Base-by-base conservation (phyloP, 2,888 invertebrate species). In the Andrena flavipes region DNA sequence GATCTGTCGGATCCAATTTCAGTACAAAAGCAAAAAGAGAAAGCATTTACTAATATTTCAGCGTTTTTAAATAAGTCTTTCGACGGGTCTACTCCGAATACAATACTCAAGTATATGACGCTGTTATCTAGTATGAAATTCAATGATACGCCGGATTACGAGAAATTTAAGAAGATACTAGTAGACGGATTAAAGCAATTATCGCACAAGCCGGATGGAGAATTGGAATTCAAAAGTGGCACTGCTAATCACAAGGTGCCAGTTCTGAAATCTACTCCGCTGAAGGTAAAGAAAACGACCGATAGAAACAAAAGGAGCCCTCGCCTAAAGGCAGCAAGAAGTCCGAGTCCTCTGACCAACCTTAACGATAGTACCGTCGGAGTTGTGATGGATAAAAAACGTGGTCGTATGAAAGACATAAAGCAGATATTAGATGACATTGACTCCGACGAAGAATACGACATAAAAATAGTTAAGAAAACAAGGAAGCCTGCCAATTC, bases 81-180 rank as follows among this genome's bases (percentile, higher is more conserved):
- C 85, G 82, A 85, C 5, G 87, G 89, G 20, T 85, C 89, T 26
- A 93, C 93, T 76, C 95, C 94, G 92, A 94, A 87, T 49, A 84
- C 90, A 8, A 80, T 93, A 51, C 74, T 49, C 26, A 88, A 93
- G 65, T 97, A 95, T 90, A 95, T 98, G 88, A 95, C 96, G 80
- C 96, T 97, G 91, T 95, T 97, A 3, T 95, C 95, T 65, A 95
- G 95, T 54, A 87, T 98, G 89, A 95, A 96, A 84, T 97, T 97
- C 87, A 96, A 97, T 89, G 96, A 96, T 23, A 94, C 93, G 16
- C 97, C 98, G 0, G 96, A 98, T 92, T 98, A 98, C 92, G 94
- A 95, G 0, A 96, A 96, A 92, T 96, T 97, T 84, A 95, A 96
- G 20, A 95, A 96, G 81, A 94, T 97, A 20, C 96, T 98, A 84